Base-by-base conservation (phyloP, 2,888 invertebrate species). In the Agrilus mali region DNA sequence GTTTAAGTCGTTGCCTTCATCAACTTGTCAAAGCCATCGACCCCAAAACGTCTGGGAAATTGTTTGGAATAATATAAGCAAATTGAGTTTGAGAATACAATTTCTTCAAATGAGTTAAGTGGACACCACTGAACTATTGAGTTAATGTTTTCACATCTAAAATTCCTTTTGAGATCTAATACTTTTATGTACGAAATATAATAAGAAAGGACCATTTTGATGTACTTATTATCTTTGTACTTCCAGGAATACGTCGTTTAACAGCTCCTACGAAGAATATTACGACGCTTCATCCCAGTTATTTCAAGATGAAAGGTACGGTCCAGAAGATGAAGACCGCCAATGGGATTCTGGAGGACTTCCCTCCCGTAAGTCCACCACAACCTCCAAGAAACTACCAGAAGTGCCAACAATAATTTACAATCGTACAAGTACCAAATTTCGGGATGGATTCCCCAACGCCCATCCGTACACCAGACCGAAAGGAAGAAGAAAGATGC, bases 301-400 rank as follows among this genome's bases (percentile, higher is more conserved):
- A 41, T 80, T 75, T 61, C 78, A 79, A 60, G 69, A 77, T 47
- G 72, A 67, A 45, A 55, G 75, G 46, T 75, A 75, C 55, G 75
- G 73, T 36, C 71, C 73, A 55, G 74, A 75, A 47, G 81, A 82
- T 46, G 82, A 82, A 58, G 77, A 81, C 53, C 69, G 80, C 8
- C 82, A 81, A 55, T 84, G 82, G 82, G 82, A 82, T 56, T 78
- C 79, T 36, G 81, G 81, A 58, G 82, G 82, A 64, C 73, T 43
- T 41, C 50, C 48, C 37, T 57, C 55, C 42, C 49, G 40, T 40
- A 47, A 44, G 35, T 37, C 36, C 39, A 40, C 37, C 27, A 50
- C 51, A 36, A 55, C 54, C 41, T 48, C 48, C 56, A 62, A 53
- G 58, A 58, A 74, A 44, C 68, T 75, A 31, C 75, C 75, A 3